Evolutionary conservation across 92 coral and sea anemone genomes (phyloP), one percentile per base, ranked within the genome.

Genomic region (Ricordea florida): DNA sequence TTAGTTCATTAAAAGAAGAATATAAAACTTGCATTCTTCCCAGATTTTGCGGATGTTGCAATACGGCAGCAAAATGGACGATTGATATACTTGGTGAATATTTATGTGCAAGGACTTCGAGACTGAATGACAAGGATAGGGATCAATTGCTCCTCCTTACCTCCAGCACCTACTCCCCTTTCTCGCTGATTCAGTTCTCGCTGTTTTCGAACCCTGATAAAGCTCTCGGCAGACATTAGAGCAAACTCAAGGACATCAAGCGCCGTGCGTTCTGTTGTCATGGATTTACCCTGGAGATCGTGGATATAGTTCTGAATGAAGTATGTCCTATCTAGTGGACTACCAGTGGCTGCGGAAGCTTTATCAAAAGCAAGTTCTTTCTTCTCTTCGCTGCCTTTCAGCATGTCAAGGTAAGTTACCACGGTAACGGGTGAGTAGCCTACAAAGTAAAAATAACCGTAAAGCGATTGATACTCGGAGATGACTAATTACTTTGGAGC

Each of bases 371-470:
- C 96, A 2, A 17, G 55, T 24, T 83, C 78, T 26, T 80, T 67
- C 6, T 82, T 84, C 15, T 87, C 60, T 10, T 86, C 49, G 31
- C 33, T 45, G 16, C 6, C 17, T 77, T 57, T 82, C 66, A 87
- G 22, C 51, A 73, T 69, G 79, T 90, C 96, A 51, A 85, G 85
- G 41, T 45, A 87, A 10, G 96, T 90, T 64, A 89, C 85, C 32
- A 85, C 91, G 0, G 94, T 89, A 33, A 89, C 90, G 10, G 94
- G 94, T 57, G 81, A 60, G 62, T 89, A 86, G 9, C 91, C 94
- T 89, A 18, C 8, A 0, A 34, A 59, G 34, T 24, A 25, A 62
- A n/a, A 31, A 2, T 20, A 38, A 25, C 24, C 18, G 30, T 6
- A 26, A 10, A 52, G 6, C 36, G 20, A 16, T 10, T 55, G 1